Percentiles rank a stretch among this genome's conserved stretches.
These are phyloP conservation scores for Pachyrhynchus sulphureomaculatus DNA, from an alignment of 1,140 invertebrate species.

Conservation along the genomic window DNA sequence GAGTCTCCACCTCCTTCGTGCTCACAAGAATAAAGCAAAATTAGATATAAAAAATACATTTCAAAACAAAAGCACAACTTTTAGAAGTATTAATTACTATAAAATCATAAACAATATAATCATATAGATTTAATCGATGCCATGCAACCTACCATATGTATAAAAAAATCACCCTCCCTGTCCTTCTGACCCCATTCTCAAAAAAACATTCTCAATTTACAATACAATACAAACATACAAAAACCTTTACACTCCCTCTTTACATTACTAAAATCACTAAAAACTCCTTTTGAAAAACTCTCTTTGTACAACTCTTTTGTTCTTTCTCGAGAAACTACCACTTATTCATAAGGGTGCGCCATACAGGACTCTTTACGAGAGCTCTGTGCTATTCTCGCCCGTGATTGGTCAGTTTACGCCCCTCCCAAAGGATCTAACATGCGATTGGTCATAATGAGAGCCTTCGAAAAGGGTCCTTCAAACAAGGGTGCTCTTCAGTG, in stretches of 20 bases:
- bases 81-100: no score
- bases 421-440: constrained; percentile 33
- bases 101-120: no score
- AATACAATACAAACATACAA: constrained; percentile 28
- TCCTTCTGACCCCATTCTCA: background rate
- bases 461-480: constrained; percentile 44
- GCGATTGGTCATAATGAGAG: constrained; percentile 43
- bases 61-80: no score
- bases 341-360: constrained; percentile 33
- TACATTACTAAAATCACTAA: background rate
- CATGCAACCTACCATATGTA: no score
- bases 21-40: no score
- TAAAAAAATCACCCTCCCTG: background rate
- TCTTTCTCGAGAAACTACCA: constrained; percentile 28
- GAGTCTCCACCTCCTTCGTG: no score
- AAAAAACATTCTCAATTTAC: constrained; percentile 24
- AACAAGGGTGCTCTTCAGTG: constrained; percentile 50
- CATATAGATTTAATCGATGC: no score
- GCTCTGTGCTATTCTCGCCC: background rate
- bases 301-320: constrained; percentile 25
- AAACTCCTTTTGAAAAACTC: constrained; percentile 10
- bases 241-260: constrained; percentile 14
- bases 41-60: no score
- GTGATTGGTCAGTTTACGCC: constrained; percentile 37
- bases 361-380: constrained; percentile 22